Evolutionary conservation across 2,888 invertebrate species (phyloP).

Genomic region (Clusia tigrina): DNA sequence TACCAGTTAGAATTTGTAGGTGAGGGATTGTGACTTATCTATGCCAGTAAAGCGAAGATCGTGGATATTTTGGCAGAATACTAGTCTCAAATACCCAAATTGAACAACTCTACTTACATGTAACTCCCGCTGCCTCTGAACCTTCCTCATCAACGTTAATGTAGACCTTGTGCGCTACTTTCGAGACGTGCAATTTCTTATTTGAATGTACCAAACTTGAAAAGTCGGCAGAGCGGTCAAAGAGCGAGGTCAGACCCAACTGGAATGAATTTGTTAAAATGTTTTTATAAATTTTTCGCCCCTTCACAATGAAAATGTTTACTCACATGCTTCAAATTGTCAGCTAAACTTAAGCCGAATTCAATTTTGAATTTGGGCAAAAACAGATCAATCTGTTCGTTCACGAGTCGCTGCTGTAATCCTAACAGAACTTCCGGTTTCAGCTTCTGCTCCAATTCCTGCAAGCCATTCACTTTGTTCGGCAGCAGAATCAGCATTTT

Average conservation of each 20-base stretch:
- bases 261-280: too few species aligned
- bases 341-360: conserved; percentile 70
- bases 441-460: conserved; percentile 69
- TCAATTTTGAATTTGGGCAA: conserved; percentile 84
- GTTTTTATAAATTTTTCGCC: too few species aligned
- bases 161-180: conserved; percentile 82
- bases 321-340: conserved; percentile 70
- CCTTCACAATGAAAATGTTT: too few species aligned
- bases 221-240: conserved; percentile 68
- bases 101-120: conserved; percentile 61
- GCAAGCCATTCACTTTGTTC: conserved; percentile 70
- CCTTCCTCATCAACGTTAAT: conserved; percentile 87
- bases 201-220: conserved; percentile 69
- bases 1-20: too few species aligned
- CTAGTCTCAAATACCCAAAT: too few species aligned
- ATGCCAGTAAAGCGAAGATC: too few species aligned
- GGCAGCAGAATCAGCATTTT: conserved; percentile 80
- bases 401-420: conserved; percentile 64
- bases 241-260: conserved; percentile 75
- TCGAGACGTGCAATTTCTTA: conserved; percentile 73
- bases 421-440: conserved; percentile 67
- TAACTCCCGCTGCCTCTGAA: conserved; percentile 84
- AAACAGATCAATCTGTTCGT: conserved; percentile 67
- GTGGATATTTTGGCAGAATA: too few species aligned
- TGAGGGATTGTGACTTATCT: too few species aligned